Conservation (phyloP, 53 echinoderm and acorn worm species). For the Arbacia lixula region DNA sequence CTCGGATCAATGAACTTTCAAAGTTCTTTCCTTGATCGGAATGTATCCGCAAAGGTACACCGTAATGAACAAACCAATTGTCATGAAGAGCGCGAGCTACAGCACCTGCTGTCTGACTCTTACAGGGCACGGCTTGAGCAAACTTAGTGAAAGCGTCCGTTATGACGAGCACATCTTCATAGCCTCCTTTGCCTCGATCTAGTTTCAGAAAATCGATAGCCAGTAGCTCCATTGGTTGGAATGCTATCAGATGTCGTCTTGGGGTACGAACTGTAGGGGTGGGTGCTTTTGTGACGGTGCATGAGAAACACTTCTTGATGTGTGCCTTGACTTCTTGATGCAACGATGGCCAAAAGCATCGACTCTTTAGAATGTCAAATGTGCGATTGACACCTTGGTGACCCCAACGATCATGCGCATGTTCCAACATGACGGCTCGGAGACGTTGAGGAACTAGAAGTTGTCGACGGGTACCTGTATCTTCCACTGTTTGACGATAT, state of each 20-base stretch:
- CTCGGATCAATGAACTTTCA: slow-evolving; percentile 40
- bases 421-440: slow-evolving; percentile 23
- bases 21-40: slow-evolving; percentile 73
- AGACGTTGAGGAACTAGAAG: slow-evolving; percentile 41
- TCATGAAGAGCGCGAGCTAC: slow-evolving; percentile 58
- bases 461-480: background rate
- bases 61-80: slow-evolving; percentile 65
- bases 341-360: slow-evolving; percentile 69
- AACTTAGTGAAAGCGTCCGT: slow-evolving; percentile 74
- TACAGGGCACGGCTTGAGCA: slow-evolving; percentile 63
- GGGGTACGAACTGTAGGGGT: slow-evolving; percentile 53
- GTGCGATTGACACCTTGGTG: slow-evolving; percentile 65
- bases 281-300: slow-evolving; percentile 54
- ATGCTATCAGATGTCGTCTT: slow-evolving; percentile 66
- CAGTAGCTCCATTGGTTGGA: slow-evolving; percentile 61
- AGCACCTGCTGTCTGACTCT: slow-evolving; percentile 48
- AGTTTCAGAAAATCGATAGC: slow-evolving; percentile 75
- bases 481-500: background rate
- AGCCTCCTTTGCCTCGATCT: slow-evolving; percentile 63
- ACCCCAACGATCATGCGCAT: slow-evolving; percentile 61
- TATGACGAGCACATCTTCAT: slow-evolving; percentile 67
- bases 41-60: slow-evolving; percentile 62
- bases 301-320: slow-evolving; percentile 61
- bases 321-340: slow-evolving; percentile 48
- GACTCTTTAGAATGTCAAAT: slow-evolving; percentile 2